phyloP scores from a whole-genome alignment of 2,888 invertebrate genomes.

The Latheticus oryzae region DNA sequence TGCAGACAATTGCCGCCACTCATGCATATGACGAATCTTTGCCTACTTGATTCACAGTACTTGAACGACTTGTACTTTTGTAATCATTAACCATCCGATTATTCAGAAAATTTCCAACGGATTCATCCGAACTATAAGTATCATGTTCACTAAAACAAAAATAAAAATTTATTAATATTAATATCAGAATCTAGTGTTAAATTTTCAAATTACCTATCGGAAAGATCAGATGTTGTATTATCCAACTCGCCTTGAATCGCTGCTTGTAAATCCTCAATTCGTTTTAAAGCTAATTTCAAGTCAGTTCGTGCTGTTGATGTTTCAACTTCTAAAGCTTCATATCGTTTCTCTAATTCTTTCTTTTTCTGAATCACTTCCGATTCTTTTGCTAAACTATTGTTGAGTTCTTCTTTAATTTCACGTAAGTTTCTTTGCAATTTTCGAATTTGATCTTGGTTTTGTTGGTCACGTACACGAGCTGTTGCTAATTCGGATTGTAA shows the following conservation, averaged over 20 bases:
- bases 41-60: slow-evolving; percentile 57
- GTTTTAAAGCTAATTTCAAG: slow-evolving; percentile 85
- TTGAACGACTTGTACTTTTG: slow-evolving; percentile 58
- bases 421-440: slow-evolving; percentile 78
- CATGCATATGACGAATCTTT: slow-evolving; percentile 64
- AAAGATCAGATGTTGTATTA: slow-evolving; percentile 75
- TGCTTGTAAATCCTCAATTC: slow-evolving; percentile 91
- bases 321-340: slow-evolving; percentile 78
- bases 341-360: slow-evolving; percentile 80
- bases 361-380: slow-evolving; percentile 79
- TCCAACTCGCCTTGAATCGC: slow-evolving; percentile 89
- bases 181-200: no score
- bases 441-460: slow-evolving; percentile 81
- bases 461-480: slow-evolving; percentile 79
- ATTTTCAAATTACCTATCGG: slow-evolving; percentile 70
- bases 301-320: slow-evolving; percentile 80
- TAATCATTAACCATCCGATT: slow-evolving; percentile 60
- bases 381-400: slow-evolving; percentile 77
- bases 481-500: slow-evolving; percentile 78
- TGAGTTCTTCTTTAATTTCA: slow-evolving; percentile 84
- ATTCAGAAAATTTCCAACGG: slow-evolving; percentile 74
- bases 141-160: slow-evolving; percentile 70
- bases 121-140: slow-evolving; percentile 76
- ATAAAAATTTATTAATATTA: slow-evolving; percentile 1
- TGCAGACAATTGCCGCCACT: slow-evolving; percentile 64